Evolutionary conservation across 2,113 vertebrate genomes (phyloP).

Genomic region (Acanthisitta chloris): DNA sequence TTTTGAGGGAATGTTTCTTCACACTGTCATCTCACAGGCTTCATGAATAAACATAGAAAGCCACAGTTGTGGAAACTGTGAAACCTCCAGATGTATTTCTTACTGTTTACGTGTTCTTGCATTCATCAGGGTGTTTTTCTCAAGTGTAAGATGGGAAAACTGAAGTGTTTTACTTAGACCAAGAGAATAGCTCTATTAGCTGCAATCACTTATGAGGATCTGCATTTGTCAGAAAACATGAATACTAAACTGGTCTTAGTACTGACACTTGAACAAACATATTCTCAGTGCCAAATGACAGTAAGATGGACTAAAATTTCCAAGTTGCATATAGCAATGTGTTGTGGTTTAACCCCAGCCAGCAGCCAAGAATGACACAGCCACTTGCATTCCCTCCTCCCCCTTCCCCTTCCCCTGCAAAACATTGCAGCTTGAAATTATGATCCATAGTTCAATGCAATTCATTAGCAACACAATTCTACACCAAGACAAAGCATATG

Average conservation of each 20-base stretch:
- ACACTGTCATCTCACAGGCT: neutral
- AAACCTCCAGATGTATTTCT: constrained; percentile 40
- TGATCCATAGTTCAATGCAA: neutral
- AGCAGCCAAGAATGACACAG: no score
- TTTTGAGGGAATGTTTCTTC: neutral
- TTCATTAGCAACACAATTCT: neutral
- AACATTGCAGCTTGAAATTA: neutral
- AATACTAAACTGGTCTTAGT: neutral
- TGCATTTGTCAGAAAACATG: neutral
- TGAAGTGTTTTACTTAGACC: neutral
- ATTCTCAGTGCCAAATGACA: neutral
- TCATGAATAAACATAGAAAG: neutral
- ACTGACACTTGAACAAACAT: neutral
- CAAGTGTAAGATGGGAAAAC: neutral
- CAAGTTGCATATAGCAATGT: neutral
- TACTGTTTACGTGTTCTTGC: neutral
- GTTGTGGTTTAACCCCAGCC: no score
- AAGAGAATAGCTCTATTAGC: neutral
- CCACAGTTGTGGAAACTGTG: neutral
- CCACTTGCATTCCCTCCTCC: no score
- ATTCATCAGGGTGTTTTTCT: neutral
- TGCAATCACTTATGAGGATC: neutral
- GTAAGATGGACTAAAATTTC: neutral
- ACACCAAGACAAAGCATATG: neutral
- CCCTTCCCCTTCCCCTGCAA: no score